Evolutionary conservation across 1,140 invertebrate species (phyloP).

Genomic region (Mesaphorura yosii): DNA sequence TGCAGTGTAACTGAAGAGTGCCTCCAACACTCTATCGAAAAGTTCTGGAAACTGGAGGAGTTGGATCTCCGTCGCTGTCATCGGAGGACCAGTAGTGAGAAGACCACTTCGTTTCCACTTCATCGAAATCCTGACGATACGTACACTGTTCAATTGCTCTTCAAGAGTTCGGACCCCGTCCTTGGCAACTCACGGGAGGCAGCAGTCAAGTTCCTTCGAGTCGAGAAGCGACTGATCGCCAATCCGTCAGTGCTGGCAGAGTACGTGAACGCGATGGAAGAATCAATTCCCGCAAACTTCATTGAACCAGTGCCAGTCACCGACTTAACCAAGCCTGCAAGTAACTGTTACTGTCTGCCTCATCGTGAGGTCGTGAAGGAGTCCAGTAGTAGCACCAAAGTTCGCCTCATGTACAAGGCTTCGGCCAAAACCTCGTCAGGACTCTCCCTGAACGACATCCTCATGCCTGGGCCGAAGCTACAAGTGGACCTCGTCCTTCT

Average conservation of each 20-base stretch:
- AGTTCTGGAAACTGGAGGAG: slow-evolving; percentile 32
- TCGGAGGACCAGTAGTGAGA: slow-evolving; percentile 21
- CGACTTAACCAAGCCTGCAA: slow-evolving; percentile 5
- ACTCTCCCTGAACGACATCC: slow-evolving; percentile 18
- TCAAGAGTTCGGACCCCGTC: slow-evolving; percentile 16
- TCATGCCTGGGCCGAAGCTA: slow-evolving; percentile 17
- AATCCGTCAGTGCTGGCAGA: slow-evolving; percentile 21
- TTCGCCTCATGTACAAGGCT: slow-evolving; percentile 24
- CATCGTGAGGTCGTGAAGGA: slow-evolving; percentile 23
- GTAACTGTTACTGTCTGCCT: slow-evolving; percentile 25
- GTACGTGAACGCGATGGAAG: slow-evolving; percentile 31
- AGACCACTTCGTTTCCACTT: slow-evolving; percentile 23
- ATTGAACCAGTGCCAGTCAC: slow-evolving; percentile 24
- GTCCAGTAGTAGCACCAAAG: slow-evolving; percentile 19
- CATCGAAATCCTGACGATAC: slow-evolving; percentile 18
- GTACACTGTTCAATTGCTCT: slow-evolving; percentile 29
- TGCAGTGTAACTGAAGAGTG: background rate
- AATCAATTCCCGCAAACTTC: slow-evolving; percentile 31
- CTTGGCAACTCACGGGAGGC: slow-evolving; percentile 18
- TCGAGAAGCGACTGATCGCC: slow-evolving; percentile 26
- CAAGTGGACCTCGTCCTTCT: slow-evolving; percentile 17
- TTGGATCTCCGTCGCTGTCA: background rate
- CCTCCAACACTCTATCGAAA: slow-evolving; percentile 9
- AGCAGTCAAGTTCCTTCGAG: slow-evolving; percentile 20
- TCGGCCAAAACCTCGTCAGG: slow-evolving; percentile 6